Evolutionary conservation across 2,113 vertebrate species (phyloP).

Genomic region (Dendropsophus ebraccatus): DNA sequence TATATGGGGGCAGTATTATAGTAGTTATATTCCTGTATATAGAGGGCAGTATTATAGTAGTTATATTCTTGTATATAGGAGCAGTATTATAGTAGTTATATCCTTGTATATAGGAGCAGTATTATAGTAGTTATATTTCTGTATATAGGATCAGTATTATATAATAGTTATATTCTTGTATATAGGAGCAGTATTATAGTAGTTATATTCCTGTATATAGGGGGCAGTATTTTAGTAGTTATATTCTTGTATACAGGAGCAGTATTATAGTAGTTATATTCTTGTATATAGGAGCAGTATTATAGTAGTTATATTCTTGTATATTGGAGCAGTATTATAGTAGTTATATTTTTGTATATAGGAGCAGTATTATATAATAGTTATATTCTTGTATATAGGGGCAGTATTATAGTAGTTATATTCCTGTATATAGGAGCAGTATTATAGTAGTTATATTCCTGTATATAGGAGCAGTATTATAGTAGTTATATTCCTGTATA

Average conservation of each 20-base stretch:
- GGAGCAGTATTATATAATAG: not conserved
- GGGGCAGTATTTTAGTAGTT: slow-evolving; percentile 1
- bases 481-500: slow-evolving; percentile 10
- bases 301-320: slow-evolving; percentile 11
- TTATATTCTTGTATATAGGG: slow-evolving; percentile 1
- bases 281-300: not conserved
- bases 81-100: not conserved
- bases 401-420: not conserved
- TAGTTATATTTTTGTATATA: not conserved
- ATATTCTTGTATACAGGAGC: not conserved
- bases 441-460: slow-evolving; percentile 7
- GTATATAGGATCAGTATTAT: not conserved
- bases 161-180: not conserved
- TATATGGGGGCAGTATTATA: not conserved
- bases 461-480: not conserved
- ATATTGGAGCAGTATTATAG: not conserved
- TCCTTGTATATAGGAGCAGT: not conserved
- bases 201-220: not conserved
- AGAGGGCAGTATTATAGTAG: not conserved
- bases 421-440: slow-evolving; percentile 3
- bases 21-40: slow-evolving; percentile 2
- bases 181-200: not conserved
- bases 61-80: slow-evolving; percentile 5
- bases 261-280: slow-evolving; percentile 6
- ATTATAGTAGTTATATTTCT: slow-evolving; percentile 10